phyloP scores from a whole-genome alignment of 2,888 invertebrate genomes.

The Lochmaea crataegi region DNA sequence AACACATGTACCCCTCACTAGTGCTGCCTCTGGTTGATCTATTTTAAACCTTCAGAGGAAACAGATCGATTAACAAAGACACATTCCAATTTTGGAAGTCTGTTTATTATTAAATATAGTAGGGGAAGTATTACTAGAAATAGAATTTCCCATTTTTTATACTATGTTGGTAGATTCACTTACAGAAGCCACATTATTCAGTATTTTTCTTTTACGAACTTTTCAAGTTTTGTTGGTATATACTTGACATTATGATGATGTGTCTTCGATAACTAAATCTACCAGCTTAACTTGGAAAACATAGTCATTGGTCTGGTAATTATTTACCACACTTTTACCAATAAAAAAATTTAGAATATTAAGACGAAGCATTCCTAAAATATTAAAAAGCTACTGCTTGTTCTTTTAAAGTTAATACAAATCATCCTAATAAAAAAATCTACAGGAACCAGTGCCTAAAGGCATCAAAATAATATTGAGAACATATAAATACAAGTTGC shows the following conservation, averaged over 20 bases:
- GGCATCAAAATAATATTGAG: conserved; percentile 5
- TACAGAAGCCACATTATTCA: background rate
- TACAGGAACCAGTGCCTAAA: conserved; percentile 14
- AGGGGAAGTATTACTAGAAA: background rate
- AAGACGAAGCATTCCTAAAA: conserved; percentile 12
- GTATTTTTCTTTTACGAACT: background rate
- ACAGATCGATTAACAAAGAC: too few species aligned
- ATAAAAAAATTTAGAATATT: conserved; percentile 8
- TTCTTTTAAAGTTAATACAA: background rate
- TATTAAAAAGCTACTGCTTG: conserved; percentile 12
- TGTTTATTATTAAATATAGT: too few species aligned
- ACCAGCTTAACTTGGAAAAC: background rate
- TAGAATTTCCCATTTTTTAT: background rate
- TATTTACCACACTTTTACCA: background rate
- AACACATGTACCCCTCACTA: too few species aligned
- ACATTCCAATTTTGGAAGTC: too few species aligned
- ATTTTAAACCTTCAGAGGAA: too few species aligned
- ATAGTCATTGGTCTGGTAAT: conserved; percentile 14
- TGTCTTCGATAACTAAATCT: background rate
- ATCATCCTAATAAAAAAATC: conserved; percentile 18
- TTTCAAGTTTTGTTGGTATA: background rate
- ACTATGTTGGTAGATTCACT: background rate
- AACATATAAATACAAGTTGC: background rate
- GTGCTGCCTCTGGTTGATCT: too few species aligned
- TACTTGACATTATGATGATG: too few species aligned